Base-by-base conservation (phyloP, 2,888 invertebrate species). In the Stenichneumon culpator region DNA sequence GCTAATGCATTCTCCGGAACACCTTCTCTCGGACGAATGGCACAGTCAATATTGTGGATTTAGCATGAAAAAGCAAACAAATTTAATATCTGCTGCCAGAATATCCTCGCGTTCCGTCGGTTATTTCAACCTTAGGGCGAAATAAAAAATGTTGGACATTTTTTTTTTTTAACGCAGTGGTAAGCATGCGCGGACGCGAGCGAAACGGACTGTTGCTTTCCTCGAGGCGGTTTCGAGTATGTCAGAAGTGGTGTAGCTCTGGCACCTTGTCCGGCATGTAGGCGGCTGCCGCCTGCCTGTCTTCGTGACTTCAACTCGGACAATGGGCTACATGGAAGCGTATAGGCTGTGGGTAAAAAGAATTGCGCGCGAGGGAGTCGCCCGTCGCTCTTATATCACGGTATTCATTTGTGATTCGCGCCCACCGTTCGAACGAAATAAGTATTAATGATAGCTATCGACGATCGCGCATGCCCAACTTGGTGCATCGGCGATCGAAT, bases 401-500 rank as follows among this genome's bases (percentile, higher is more conserved):
- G 22, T 65, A 52, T 54, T 36, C 22, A 25, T 52, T 36, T 52
- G 77, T 82, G 36, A 72, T 72, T 74, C 84, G 89, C 92, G 90
- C 92, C 92, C 92, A 92, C 91, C 89, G 86, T 79, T 82, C 87
- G 88, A 88, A 88, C 90, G 90, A 91, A 92, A 91, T 91, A 82
- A 39, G 11, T 39, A 67, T 47, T 47, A 47, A 47, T 47, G 44
- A 47, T 39, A 39, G 19, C 19, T 63, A 78, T 89, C 91, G 88
- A 90, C 89, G 91, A 91, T 89, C 87, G 87, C 82, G 85, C 86
- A 88, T 88, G 89, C 90, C 91, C 91, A 92, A 90, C 92, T 92
- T 91, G 90, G 91, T 91, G 67, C 75, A 63, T 52, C 28, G 25
- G 90, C 89, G 72, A 86, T 90, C 89, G 87, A 84, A 79, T 88